Evolutionary conservation across 2,888 invertebrate genomes (phyloP), one percentile per base, ranked within the genome.

Genomic region (Xestia ashworthii): DNA sequence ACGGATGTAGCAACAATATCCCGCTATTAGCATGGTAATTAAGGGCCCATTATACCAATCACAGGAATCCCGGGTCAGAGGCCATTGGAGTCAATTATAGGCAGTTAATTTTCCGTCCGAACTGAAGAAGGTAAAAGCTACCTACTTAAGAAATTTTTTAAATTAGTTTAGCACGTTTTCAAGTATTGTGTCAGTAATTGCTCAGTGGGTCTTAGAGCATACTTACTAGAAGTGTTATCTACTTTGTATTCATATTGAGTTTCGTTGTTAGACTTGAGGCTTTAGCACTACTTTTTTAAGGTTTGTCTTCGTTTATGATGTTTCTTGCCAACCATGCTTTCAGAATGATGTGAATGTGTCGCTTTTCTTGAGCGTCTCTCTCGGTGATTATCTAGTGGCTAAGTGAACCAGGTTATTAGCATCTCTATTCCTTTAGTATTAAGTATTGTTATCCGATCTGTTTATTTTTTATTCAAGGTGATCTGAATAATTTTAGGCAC

Each of bases 1-100:
- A 86, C 92, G 93, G 93, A 94, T 89, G 92, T 92, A 91, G 87
- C 90, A 87, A 90, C 88, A 81, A 88, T 91, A 93, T 92, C 92
- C 93, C 90, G 80, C 80, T 83, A 90, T 90, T 91, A 89, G 85
- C 87, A 94, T 93, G 91, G 86, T 94, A 93, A 95, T 95, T 93
- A 91, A 91, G 86, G 85, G 80, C 88, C 87, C 88, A 89, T 91
- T 93, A 89, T 88, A 90, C 90, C 90, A 90, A 92, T 92, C 90
- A 86, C 89, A 85, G 90, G 91, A 90, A 89, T 83, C 85, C 76
- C 80, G 90, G 93, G 93, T 94, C 94, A 93, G 90, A 90, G 89
- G 93, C 81, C 90, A 84, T 86, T 85, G 68, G 89, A 91, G 91
- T 93, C 94, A 93, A 94, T 94, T 93, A 93, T 89, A 88, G 90